These are phyloP conservation scores for Sander vitreus DNA, from an alignment of 2,113 vertebrate species.

Conservation along the genomic window DNA sequence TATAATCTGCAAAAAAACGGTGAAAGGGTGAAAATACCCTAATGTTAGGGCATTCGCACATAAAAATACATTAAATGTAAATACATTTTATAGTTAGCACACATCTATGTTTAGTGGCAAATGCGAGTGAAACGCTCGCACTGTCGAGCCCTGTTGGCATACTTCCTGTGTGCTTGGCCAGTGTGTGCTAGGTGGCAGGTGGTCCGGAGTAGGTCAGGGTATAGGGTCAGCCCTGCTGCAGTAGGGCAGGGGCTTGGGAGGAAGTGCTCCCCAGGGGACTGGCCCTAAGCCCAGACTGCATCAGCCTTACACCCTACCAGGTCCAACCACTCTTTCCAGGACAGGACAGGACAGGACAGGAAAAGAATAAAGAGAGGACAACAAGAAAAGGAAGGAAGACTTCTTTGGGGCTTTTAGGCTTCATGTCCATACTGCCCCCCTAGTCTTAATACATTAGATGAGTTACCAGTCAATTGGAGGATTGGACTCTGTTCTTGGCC, in stretches of 20 bases:
- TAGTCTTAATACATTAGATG: conserved; percentile 47
- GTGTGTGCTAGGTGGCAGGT: conserved; percentile 46
- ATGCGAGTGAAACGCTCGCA: too few relatives aligned
- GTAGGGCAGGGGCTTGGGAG: conserved; percentile 46
- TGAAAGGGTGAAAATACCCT: too few relatives aligned
- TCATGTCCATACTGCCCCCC: background rate
- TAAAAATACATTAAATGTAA: too few relatives aligned
- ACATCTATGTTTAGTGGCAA: too few relatives aligned
- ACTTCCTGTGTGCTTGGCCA: conserved; percentile 56
- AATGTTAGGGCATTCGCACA: too few relatives aligned
- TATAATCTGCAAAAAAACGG: too few relatives aligned
- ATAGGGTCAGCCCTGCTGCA: conserved; percentile 53
- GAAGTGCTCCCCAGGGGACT: conserved; percentile 65
- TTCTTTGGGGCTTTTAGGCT: background rate
- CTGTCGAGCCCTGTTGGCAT: background rate
- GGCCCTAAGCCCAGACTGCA: conserved; percentile 59
- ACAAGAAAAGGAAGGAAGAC: background rate
- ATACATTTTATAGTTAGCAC: too few relatives aligned
- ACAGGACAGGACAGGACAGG: background rate
- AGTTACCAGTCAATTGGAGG: conserved; percentile 44
- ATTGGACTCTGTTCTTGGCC: conserved; percentile 52
- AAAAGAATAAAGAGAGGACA: background rate
- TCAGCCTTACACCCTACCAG: conserved; percentile 33
- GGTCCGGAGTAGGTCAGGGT: conserved; percentile 57
- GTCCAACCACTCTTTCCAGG: background rate